These are phyloP conservation scores for Leptobrachium leishanense DNA, from an alignment of 2,113 vertebrate genomes.

Conservation along the genomic window DNA sequence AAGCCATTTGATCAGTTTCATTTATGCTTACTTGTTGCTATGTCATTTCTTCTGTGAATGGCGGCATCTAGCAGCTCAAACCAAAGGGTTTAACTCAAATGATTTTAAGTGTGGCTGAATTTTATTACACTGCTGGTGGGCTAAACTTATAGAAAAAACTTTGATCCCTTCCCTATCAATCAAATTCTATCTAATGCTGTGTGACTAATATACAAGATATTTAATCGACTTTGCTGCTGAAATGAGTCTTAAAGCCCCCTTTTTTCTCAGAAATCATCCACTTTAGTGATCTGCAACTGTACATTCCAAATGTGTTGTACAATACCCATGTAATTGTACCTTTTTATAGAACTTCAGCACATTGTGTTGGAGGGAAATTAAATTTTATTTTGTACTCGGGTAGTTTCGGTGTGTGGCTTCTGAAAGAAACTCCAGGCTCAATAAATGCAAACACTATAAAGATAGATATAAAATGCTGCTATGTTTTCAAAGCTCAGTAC, in stretches of 20 bases:
- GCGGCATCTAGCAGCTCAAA: slow-evolving; percentile 70
- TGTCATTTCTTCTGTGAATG: slow-evolving; percentile 57
- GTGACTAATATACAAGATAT: slow-evolving; percentile 78
- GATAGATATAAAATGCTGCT: too few relatives aligned
- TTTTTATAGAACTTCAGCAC: slow-evolving; percentile 51
- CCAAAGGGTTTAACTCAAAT: slow-evolving; percentile 77
- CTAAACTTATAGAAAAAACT: slow-evolving; percentile 68
- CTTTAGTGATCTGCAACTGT: slow-evolving; percentile 67
- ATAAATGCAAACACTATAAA: too few relatives aligned
- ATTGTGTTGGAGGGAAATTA: slow-evolving; percentile 57
- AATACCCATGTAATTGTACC: slow-evolving; percentile 50
- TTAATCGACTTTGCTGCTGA: slow-evolving; percentile 76
- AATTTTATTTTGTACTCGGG: slow-evolving; percentile 54
- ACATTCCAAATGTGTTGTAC: slow-evolving; percentile 63
- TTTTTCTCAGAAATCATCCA: slow-evolving; percentile 61
- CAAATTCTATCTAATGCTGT: slow-evolving; percentile 76
- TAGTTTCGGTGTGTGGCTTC: too few relatives aligned
- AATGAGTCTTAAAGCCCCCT: slow-evolving; percentile 67
- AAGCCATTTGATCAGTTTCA: slow-evolving; percentile 58
- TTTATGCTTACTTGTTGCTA: slow-evolving; percentile 55
- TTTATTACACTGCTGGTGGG: slow-evolving; percentile 72
- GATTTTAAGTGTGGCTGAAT: slow-evolving; percentile 78
- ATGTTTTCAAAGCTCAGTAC: neutral
- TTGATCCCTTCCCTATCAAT: slow-evolving; percentile 72
- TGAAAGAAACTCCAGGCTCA: too few relatives aligned